Evolutionary conservation across 2,888 invertebrate genomes (phyloP).

Genomic region (Barypeithes pellucidus): DNA sequence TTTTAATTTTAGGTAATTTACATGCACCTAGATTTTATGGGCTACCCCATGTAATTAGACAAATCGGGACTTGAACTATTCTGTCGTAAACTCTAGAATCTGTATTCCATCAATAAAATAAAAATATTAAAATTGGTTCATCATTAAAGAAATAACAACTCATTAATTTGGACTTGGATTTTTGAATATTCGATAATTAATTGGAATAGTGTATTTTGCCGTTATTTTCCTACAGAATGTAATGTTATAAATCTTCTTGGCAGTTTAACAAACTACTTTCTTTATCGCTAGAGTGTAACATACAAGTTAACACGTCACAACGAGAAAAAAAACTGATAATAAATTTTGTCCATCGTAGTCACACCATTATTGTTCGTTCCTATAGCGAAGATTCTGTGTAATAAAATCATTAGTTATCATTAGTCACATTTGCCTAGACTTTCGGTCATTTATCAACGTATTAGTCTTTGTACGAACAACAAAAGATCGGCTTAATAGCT

Average conservation of each 20-base stretch:
- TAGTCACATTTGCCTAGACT: slow-evolving; percentile 48
- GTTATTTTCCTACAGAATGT: too few species aligned
- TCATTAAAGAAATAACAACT: too few species aligned
- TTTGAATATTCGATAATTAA: too few species aligned
- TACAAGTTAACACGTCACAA: not conserved
- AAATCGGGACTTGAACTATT: too few species aligned
- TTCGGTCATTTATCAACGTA: slow-evolving; percentile 48
- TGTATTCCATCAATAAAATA: too few species aligned
- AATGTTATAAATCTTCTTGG: not conserved
- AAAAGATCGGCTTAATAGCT: slow-evolving; percentile 29
- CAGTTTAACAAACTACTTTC: not conserved
- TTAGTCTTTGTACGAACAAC: slow-evolving; percentile 32
- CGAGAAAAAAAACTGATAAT: slow-evolving; percentile 17
- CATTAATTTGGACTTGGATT: too few species aligned
- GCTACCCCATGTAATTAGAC: too few species aligned
- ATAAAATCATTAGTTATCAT: slow-evolving; percentile 47
- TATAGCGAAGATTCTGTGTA: slow-evolving; percentile 16
- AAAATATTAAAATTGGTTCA: too few species aligned
- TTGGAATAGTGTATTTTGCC: too few species aligned
- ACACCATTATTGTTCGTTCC: slow-evolving; percentile 9
- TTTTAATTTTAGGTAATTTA: too few species aligned
- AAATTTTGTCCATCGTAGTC: slow-evolving; percentile 11
- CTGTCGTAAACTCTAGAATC: too few species aligned
- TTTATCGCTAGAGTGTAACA: not conserved
- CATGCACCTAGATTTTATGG: too few species aligned